phyloP scores from a whole-genome alignment of 2,797 vertebrate species.

The Urocyon cinereoargenteus region DNA sequence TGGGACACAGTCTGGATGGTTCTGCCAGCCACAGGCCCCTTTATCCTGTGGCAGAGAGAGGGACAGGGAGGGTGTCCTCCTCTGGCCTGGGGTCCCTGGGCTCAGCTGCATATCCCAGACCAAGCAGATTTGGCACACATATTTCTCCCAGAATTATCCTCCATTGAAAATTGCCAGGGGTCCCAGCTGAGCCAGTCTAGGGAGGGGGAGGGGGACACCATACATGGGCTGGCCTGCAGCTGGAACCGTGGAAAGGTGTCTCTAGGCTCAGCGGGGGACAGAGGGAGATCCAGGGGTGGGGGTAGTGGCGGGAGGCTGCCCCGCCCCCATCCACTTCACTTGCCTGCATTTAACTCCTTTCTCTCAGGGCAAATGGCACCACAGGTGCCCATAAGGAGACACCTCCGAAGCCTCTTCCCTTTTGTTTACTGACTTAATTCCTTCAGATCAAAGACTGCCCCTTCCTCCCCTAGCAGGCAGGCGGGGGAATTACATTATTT shows the following conservation, averaged over 20 bases:
- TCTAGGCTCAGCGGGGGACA: not conserved
- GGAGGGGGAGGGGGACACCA: not conserved
- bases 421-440: constrained; percentile 72
- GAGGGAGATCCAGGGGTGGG: not conserved
- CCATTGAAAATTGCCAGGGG: not conserved
- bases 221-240: fast-evolving
- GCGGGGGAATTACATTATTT: constrained; percentile 75
- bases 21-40: not conserved
- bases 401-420: not conserved
- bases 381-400: constrained; percentile 10
- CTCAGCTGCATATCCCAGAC: not conserved
- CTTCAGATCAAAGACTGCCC: constrained; percentile 70
- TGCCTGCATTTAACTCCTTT: not conserved
- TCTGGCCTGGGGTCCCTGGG: not conserved
- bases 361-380: not conserved
- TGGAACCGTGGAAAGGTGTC: not conserved
- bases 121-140: not conserved
- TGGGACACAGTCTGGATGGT: not conserved
- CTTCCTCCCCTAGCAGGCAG: constrained; percentile 40
- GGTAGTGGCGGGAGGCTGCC: not conserved
- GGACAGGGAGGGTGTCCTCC: not conserved
- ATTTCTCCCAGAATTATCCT: not conserved
- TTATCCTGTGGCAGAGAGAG: not conserved
- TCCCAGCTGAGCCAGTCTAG: not conserved
- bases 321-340: not conserved